Conservation (phyloP, 1,140 invertebrate species). For the Lanistes nyassanus region DNA sequence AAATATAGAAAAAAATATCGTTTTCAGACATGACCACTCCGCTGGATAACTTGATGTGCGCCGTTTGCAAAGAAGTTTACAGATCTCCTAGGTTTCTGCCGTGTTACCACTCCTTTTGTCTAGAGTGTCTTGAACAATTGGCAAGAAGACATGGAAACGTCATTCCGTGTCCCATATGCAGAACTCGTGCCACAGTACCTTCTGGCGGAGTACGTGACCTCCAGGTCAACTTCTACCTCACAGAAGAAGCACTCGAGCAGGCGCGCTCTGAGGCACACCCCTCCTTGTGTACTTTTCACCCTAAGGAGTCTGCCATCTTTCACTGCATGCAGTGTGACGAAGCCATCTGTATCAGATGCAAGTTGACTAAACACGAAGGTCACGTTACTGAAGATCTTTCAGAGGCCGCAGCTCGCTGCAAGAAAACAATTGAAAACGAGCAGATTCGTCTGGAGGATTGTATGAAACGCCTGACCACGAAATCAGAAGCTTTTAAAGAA, state of each 20-base stretch:
- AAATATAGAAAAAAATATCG: too few species aligned
- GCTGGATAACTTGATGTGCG: too few species aligned
- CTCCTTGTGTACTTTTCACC: too few species aligned
- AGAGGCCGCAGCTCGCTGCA: too few species aligned
- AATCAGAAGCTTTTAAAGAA: too few species aligned
- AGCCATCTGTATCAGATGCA: background rate
- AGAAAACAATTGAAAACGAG: background rate
- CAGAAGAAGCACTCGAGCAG: background rate
- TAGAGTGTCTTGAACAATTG: background rate
- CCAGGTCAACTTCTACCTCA: slow-evolving; percentile 13
- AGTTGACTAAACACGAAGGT: background rate
- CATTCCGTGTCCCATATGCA: background rate
- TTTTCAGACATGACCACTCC: too few species aligned
- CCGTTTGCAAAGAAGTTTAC: background rate
- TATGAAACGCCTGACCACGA: too few species aligned
- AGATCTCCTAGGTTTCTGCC: background rate
- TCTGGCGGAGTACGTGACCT: background rate
- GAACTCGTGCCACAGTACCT: background rate
- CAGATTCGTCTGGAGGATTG: background rate
- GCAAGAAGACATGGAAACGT: background rate
- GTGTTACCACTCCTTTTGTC: background rate
- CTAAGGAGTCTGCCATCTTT: too few species aligned
- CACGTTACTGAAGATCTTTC: too few species aligned
- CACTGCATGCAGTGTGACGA: background rate
- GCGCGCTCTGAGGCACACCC: background rate